Percentiles rank a stretch among this genome's conserved stretches.
These are phyloP conservation scores for Spatula clypeata DNA, from an alignment of 2,797 vertebrate species.

Conservation along the genomic window DNA sequence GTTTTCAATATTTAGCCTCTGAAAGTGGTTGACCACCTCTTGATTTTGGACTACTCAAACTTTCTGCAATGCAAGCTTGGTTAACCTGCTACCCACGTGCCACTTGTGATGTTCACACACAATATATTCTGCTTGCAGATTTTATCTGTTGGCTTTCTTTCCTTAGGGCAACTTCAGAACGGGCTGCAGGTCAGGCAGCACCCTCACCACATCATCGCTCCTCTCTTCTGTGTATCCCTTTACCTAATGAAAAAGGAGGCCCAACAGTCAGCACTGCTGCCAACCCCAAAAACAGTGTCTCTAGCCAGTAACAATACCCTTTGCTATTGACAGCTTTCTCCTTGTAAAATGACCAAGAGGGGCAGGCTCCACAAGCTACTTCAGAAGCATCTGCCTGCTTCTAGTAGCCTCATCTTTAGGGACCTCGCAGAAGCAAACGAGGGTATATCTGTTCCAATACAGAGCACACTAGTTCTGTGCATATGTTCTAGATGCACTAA, in stretches of 20 bases:
- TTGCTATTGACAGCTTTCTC: not conserved
- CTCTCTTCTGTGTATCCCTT: not conserved
- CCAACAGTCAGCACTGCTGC: not conserved
- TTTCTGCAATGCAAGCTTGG: not conserved
- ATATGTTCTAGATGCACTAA: fast-evolving
- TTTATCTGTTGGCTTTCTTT: not conserved
- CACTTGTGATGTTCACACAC: not conserved
- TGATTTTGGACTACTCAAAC: not conserved
- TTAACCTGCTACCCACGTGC: not conserved
- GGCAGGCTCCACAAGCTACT: not conserved
- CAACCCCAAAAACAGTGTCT: not conserved
- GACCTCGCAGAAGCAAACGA: not conserved
- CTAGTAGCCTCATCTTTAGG: not conserved
- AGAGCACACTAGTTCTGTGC: not conserved
- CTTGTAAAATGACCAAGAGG: not conserved
- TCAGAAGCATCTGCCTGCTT: not conserved
- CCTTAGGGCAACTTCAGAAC: not conserved
- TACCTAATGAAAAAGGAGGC: not conserved
- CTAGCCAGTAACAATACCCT: not conserved
- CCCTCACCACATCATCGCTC: not conserved
- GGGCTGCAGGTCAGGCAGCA: not conserved
- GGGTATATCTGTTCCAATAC: not conserved
- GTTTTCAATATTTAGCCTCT: not conserved
- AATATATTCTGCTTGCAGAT: not conserved
- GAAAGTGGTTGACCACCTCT: not conserved